Conservation (phyloP, 2,888 invertebrate species). For the Leptogaster cylindrica region DNA sequence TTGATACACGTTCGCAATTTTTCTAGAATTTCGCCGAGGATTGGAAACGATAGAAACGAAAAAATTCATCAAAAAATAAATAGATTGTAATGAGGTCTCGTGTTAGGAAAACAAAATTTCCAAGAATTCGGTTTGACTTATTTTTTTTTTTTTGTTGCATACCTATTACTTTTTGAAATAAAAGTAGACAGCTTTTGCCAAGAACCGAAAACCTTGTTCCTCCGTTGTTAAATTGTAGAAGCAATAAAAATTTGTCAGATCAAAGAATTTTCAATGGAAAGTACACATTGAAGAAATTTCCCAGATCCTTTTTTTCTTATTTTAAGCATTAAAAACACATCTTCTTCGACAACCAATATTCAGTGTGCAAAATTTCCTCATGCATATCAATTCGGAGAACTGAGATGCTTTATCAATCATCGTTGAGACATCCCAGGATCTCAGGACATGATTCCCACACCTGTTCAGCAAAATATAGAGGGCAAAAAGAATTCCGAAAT, state of each 20-base stretch:
- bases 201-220: too few species aligned
- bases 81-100: conserved; percentile 38
- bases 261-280: background rate
- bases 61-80: conserved; percentile 33
- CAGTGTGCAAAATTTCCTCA: background rate
- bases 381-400: conserved; percentile 12
- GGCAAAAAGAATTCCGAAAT: too few species aligned
- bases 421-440: too few species aligned
- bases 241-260: too few species aligned
- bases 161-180: too few species aligned
- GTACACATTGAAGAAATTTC: background rate
- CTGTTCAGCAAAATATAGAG: too few species aligned
- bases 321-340: background rate
- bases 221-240: too few species aligned
- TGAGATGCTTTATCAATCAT: too few species aligned
- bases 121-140: conserved; percentile 35
- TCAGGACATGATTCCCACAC: too few species aligned
- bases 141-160: conserved; percentile 8
- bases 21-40: conserved; percentile 16
- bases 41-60: background rate
- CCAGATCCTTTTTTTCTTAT: too few species aligned
- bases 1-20: conserved; percentile 16
- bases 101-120: conserved; percentile 40
- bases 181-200: too few species aligned
- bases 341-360: background rate